Evolutionary conservation across 2,888 invertebrate genomes (phyloP).

Genomic region (Meiosimyza platycephala): DNA sequence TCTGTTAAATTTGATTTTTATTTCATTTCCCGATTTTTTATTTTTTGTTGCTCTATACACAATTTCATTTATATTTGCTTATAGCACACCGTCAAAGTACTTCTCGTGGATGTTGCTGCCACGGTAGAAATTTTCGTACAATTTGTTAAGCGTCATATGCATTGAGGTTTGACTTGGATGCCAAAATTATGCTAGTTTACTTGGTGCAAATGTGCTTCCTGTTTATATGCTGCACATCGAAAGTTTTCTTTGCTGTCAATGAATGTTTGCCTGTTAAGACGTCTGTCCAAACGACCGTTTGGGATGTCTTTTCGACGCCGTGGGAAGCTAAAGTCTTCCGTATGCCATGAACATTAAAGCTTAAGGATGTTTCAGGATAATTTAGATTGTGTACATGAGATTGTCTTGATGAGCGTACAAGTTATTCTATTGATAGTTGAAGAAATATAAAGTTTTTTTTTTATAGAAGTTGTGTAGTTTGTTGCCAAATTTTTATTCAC

Average conservation of each 20-base stretch:
- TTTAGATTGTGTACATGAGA: slow-evolving; percentile 52
- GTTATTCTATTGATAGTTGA: too few relatives aligned
- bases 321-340: slow-evolving; percentile 4
- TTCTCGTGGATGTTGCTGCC: background rate
- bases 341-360: background rate
- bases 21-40: background rate
- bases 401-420: background rate
- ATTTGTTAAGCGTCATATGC: slow-evolving; percentile 40
- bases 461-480: too few relatives aligned
- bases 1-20: background rate
- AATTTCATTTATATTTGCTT: too few relatives aligned
- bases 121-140: slow-evolving; percentile 51
- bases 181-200: background rate
- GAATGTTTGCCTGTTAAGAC: background rate
- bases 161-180: background rate
- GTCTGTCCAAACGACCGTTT: slow-evolving; percentile 4
- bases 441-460: too few relatives aligned
- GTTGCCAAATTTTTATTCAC: too few relatives aligned
- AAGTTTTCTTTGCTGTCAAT: too few relatives aligned
- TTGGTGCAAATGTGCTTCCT: slow-evolving; percentile 51
- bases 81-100: too few relatives aligned
- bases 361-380: slow-evolving; percentile 58
- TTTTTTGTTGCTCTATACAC: background rate
- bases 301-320: slow-evolving; percentile 16
- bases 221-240: slow-evolving; percentile 47